Base-by-base conservation (phyloP, 1,140 invertebrate genomes). In the Caerostris extrusa region DNA sequence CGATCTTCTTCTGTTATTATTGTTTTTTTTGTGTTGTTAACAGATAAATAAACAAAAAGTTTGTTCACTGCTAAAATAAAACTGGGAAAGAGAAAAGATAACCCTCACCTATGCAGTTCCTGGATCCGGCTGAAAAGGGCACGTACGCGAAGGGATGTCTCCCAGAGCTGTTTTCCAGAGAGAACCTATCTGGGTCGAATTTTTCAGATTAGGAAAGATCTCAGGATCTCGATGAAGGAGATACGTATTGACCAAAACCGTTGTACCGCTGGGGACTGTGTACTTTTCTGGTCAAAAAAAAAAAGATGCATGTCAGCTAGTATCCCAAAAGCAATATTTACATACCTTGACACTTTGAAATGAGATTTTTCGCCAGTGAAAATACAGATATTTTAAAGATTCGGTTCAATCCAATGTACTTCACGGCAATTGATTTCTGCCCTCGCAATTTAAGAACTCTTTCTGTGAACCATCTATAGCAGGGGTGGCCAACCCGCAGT, bases 151-250 rank as follows among this genome's bases (percentile, higher is more conserved):
- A 96, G 3, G 95, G 94, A 87, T 95, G 93, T 58, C 95, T n/a
- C 7, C 83, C 88, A n/a, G 58, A 95, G 69, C 95, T 96, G 82
- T 94, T 94, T 64, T 95, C 95, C 3, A 88, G 90, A 12, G 95
- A 92, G 95, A 97, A 97, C 91, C 96, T 94, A n/a, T 96, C 96
- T 0, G 96, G 96, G 82, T 95, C 94, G 94, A 96, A 96, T 86
- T 94, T 95, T 50, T 96, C 95, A 96, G 96, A 10, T 96, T 94
- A 8, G 95, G 94, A 95, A 96, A 96, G 89, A 95, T 95, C 67
- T 96, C 95, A 3, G 95, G 95, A 95, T 96, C 96, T 34, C 96
- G 95, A 91, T 96, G 96, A 56, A 96, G 92, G 34, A 94, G 69
- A 95, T 95, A 96, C n/a, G 96, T 95, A 55, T 96, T 95, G 12